Evolutionary conservation across 1,140 invertebrate genomes (phyloP), one percentile per base, ranked within the genome.

Genomic region (Drosophila arawakana): DNA sequence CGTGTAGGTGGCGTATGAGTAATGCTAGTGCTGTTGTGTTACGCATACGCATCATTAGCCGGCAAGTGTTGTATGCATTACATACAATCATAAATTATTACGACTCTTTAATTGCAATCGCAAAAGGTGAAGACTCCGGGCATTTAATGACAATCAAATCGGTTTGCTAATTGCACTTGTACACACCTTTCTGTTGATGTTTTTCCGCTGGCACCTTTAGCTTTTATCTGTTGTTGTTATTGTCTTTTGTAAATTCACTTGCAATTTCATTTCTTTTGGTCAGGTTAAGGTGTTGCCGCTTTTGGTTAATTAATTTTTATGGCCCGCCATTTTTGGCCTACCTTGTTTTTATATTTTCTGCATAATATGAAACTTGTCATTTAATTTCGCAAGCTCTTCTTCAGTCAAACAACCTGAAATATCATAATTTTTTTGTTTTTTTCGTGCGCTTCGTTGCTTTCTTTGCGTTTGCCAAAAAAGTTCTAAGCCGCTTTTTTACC

Each of bases 261-360:
- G 77, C 66, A 49, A 76, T 81, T 76, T 81, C 62, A 77, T 74
- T 30, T 30, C 25, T 3, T 70, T 49, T 57, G 52, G 52, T 7
- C 44, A 35, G 21, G 13, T 37, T 54, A 63, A 65, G 73, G 67
- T 84, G 76, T 76, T 73, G 71, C 81, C 81, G 47, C 77, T 61
- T 75, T 80, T 67, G 69, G 68, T 71, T 86, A 81, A 86, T 86
- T 86, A 86, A 72, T 71, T 76, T 86, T 81, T 73, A 84, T 59
- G 67, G 59, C 46, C 67, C n/a, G 41, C 66, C 73, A 63, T 13
- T 44, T 69, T 69, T 57, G 35, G 72, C 8, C 11, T 21, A 50
- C 11, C 35, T 18, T 46, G 30, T 41, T 57, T 49, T 30, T 57
- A 60, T 61, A 25, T 21, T 10, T 58, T 58, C 58, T 59, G 52